Evolutionary conservation across 1,140 invertebrate genomes (phyloP).

Genomic region (Bombus fervidus): DNA sequence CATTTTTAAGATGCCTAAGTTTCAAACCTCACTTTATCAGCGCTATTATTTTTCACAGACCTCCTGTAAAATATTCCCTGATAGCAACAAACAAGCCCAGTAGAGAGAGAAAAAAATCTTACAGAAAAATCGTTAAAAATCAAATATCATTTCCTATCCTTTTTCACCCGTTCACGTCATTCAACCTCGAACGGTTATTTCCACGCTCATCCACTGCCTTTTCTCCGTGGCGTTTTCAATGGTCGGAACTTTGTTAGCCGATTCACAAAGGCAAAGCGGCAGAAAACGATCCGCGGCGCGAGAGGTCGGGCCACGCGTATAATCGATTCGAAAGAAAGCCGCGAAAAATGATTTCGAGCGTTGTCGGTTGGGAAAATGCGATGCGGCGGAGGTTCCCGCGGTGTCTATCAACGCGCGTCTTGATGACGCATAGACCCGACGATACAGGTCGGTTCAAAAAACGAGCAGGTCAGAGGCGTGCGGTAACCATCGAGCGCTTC

Average conservation of each 20-base stretch:
- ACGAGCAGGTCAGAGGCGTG: not conserved
- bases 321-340: conserved; percentile 25
- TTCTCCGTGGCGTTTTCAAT: not conserved
- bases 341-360: conserved; percentile 35
- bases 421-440: not conserved
- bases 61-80: too few relatives aligned
- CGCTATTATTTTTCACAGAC: too few relatives aligned
- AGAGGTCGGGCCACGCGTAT: not conserved
- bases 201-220: too few relatives aligned
- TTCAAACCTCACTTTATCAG: too few relatives aligned
- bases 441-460: conserved; percentile 24
- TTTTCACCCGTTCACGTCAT: not conserved
- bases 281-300: not conserved
- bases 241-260: not conserved
- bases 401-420: conserved; percentile 17
- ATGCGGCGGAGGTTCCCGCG: not conserved
- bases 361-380: not conserved
- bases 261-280: too few relatives aligned
- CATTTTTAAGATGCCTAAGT: not conserved
- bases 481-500: conserved; percentile 49
- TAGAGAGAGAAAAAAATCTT: not conserved
- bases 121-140: not conserved
- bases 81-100: not conserved
- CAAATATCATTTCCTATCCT: not conserved
- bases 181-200: not conserved